Base-by-base conservation (phyloP, 2,113 vertebrate genomes). In the Rhinolophus ferrumequinum region DNA sequence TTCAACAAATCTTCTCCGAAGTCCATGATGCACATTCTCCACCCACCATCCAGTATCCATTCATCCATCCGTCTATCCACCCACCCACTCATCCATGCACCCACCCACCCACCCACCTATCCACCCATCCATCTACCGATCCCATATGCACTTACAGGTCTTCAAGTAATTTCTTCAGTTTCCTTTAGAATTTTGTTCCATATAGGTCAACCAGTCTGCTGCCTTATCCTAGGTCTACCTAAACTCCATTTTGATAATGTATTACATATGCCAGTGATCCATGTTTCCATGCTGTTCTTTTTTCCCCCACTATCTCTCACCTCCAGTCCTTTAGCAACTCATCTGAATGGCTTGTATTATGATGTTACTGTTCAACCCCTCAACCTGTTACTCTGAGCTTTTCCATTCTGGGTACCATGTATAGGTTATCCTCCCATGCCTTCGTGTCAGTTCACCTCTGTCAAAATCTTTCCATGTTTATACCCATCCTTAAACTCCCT, bases 101-200 rank as follows among this genome's bases (percentile, higher is more conserved):
- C 28, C 18, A 80, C 72, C 16, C 14, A 9, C 6, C 3, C 30
- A 38, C 62, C 41, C 47, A 13, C 73, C 6, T 14, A 33, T 72
- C 6, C 38, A 54, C 52, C 11, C 11, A 35, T 30, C n/a, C 6
- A 6, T 77, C 47, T 15, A 21, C 47, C 54, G 73, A 67, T 86
- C 24, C 50, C 10, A 33, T 18, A 9, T 10, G 5, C 73, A 62
- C 24, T 69, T 95, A 62, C 0, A 56, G 13, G 92, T 44, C 58
- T 77, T 67, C 35, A 67, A 88, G 35, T 87, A 50, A 86, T 83
- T 56, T 84, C 30, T 91, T 21, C 58, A 77, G 3, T 95, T 94
- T 94, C 50, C 69, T 79, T 89, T 87, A 67, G 35, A 15, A 82
- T 90, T 95, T 86, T 67, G 21, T 58, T 64, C 18, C 35, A 44